Evolutionary conservation across 2,797 vertebrate species (phyloP).

Genomic region (Falco columbarius): DNA sequence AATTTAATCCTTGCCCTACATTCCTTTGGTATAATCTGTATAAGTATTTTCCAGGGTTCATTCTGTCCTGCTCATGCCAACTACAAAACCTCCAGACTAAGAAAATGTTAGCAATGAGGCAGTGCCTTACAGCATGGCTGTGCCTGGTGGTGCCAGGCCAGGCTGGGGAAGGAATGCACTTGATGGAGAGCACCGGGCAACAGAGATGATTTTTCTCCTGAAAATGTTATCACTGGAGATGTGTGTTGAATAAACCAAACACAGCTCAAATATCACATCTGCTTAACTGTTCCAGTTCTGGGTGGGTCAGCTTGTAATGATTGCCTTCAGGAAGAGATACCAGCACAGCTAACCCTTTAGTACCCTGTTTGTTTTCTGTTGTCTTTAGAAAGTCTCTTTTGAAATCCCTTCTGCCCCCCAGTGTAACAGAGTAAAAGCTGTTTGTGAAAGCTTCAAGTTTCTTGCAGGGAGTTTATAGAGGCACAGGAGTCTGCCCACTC

Average conservation of each 20-base stretch:
- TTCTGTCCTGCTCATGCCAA: not conserved
- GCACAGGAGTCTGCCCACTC: not conserved
- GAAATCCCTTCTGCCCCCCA: not conserved
- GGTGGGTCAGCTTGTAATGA: not conserved
- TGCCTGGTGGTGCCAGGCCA: conserved; percentile 4
- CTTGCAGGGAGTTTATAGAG: not conserved
- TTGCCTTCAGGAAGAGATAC: not conserved
- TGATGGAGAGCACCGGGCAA: not conserved
- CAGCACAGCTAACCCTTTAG: not conserved
- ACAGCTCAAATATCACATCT: not conserved
- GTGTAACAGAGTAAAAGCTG: not conserved
- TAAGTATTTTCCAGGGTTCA: conserved; percentile 32
- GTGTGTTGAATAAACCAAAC: not conserved
- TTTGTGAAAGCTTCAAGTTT: not conserved
- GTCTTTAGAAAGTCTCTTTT: not conserved
- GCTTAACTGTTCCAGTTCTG: not conserved
- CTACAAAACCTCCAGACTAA: not conserved
- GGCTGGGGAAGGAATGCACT: not conserved
- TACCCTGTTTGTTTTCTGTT: not conserved
- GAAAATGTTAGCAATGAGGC: not conserved
- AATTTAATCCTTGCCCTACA: not conserved
- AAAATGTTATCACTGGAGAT: not conserved
- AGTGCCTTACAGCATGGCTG: not conserved
- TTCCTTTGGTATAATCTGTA: not conserved
- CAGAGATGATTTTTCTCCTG: not conserved